These are phyloP conservation scores for Oophaga pumilio DNA, from an alignment of 2,113 vertebrate species.

Conservation along the genomic window DNA sequence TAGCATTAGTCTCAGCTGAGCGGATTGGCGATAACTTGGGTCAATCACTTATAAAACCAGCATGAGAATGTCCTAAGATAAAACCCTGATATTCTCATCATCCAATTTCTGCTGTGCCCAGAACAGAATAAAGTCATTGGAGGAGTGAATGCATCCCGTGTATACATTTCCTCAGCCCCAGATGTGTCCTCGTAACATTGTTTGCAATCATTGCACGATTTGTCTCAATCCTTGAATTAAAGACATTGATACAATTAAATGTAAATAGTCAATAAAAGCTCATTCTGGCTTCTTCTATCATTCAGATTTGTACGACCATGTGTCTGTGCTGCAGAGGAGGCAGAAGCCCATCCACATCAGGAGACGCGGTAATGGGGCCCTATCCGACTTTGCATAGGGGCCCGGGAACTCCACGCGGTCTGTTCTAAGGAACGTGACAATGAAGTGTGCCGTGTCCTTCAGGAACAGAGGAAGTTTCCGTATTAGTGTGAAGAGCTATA, in stretches of 20 bases:
- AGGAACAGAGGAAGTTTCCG: neutral
- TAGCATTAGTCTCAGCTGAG: no score
- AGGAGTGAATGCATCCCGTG: neutral
- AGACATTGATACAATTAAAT: neutral
- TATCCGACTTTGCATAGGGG: neutral
- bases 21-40: neutral
- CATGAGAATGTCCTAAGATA: neutral
- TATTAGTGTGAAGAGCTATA: slow-evolving; percentile 4
- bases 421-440: neutral
- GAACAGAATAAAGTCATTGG: neutral
- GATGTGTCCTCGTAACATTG: neutral
- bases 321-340: no score
- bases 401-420: neutral
- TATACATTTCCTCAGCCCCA: no score
- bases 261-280: neutral
- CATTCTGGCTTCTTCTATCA: no score
- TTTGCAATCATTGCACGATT: neutral
- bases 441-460: neutral
- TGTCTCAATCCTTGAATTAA: neutral
- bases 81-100: neutral
- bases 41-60: neutral
- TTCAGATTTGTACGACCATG: no score
- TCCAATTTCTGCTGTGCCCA: neutral
- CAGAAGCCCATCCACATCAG: no score
- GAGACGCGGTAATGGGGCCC: neutral